Percentiles rank a stretch among this genome's conserved stretches.
Evolutionary conservation across 1,140 invertebrate species (phyloP).

Genomic region (Orchestia grillus): DNA sequence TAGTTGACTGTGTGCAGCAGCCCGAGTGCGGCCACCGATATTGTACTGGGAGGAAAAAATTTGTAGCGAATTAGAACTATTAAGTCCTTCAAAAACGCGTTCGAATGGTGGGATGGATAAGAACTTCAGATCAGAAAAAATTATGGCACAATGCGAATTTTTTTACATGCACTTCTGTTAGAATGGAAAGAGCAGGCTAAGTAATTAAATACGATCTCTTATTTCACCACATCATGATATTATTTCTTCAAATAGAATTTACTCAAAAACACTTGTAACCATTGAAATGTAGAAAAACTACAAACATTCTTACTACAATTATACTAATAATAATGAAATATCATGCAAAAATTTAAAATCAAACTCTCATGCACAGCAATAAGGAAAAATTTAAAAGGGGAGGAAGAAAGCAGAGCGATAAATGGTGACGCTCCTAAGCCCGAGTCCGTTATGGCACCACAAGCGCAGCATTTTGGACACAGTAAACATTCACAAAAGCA

Average conservation of each 20-base stretch:
- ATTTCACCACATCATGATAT: background rate
- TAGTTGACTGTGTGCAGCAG: conserved; percentile 60
- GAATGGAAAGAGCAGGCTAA: too few species aligned
- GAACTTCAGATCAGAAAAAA: too few species aligned
- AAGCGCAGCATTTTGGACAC: background rate
- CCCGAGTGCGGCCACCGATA: conserved; percentile 28
- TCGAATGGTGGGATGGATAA: too few species aligned
- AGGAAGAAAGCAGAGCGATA: background rate
- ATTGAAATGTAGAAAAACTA: background rate
- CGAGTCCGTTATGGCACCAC: background rate
- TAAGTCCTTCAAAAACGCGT: too few species aligned
- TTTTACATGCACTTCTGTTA: too few species aligned
- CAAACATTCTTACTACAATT: background rate
- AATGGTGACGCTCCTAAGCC: background rate
- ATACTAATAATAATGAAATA: background rate
- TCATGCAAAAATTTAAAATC: background rate
- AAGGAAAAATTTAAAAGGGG: background rate
- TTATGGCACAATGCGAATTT: too few species aligned
- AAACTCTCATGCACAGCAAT: background rate
- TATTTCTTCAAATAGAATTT: background rate
- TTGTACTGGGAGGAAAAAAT: conserved; percentile 4
- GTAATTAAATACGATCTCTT: background rate
- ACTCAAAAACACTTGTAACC: background rate
- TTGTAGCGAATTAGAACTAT: background rate
- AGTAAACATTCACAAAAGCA: background rate